Percentiles rank a stretch among this genome's conserved stretches.
These are phyloP conservation scores for Rhinopomastus cyanomelas DNA, from an alignment of 2,113 vertebrate species.

Conservation along the genomic window DNA sequence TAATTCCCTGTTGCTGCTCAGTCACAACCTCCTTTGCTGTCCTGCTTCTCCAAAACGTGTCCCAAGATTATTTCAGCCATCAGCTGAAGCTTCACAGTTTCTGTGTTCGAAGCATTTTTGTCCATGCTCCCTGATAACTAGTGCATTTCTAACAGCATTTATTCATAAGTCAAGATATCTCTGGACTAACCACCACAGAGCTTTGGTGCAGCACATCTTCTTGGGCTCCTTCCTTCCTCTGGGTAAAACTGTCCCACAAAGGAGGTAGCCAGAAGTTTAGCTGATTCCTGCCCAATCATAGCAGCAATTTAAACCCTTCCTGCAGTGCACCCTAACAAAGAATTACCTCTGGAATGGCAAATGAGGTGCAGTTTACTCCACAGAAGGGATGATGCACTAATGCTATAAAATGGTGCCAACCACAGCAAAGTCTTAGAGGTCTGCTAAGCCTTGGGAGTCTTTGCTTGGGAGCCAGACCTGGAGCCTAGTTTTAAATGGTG, in stretches of 20 bases:
- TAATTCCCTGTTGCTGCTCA: background rate
- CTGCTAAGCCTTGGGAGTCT: background rate
- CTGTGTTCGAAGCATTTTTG: background rate
- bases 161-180: background rate
- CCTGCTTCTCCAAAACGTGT: background rate
- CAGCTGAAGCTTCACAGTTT: background rate
- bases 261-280: background rate
- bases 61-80: background rate
- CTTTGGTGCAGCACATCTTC: background rate
- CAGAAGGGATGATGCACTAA: background rate
- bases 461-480: background rate
- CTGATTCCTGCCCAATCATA: background rate
- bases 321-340: background rate
- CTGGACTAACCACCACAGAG: rapidly evolving
- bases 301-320: background rate
- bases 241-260: background rate
- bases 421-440: background rate
- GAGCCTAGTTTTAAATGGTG: background rate
- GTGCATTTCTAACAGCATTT: background rate
- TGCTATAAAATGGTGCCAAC: background rate
- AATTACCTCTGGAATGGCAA: background rate
- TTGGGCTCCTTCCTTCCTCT: background rate
- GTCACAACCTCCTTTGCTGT: background rate
- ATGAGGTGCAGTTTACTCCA: background rate
- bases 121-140: background rate